Evolutionary conservation across 2,113 vertebrate species (phyloP).

Genomic region (Myotis yumanensis): DNA sequence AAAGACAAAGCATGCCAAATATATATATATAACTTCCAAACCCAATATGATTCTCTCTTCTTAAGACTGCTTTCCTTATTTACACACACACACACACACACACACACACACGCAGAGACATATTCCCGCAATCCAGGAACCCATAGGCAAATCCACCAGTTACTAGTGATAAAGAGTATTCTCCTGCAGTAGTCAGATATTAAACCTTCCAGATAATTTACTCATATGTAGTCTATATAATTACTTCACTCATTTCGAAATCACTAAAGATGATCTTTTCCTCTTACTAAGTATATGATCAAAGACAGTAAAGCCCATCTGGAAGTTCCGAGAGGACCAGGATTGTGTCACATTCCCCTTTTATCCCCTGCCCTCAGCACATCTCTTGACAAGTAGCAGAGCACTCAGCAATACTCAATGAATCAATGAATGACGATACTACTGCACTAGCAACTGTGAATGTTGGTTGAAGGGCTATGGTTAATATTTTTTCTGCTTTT

Average conservation of each 20-base stretch:
- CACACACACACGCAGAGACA: background rate
- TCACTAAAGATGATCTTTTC: background rate
- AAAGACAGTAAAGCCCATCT: background rate
- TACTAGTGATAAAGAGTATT: background rate
- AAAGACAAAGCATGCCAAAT: too few species aligned
- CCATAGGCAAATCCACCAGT: background rate
- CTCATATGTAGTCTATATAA: background rate
- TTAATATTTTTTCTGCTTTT: background rate
- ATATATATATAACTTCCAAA: background rate
- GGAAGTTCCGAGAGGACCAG: background rate
- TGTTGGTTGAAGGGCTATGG: background rate
- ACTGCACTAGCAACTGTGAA: background rate
- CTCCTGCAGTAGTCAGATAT: background rate
- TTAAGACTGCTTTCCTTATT: too few species aligned
- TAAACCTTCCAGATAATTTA: background rate
- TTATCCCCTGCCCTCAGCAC: background rate
- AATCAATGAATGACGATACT: background rate
- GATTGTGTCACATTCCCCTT: background rate
- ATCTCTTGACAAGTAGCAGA: background rate
- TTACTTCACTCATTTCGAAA: background rate
- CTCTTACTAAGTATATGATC: background rate
- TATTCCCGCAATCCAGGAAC: background rate
- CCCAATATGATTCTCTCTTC: background rate
- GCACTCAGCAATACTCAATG: background rate
- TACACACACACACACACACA: background rate